Evolutionary conservation across 2,888 invertebrate species (phyloP).

Genomic region (Catonia carolina): DNA sequence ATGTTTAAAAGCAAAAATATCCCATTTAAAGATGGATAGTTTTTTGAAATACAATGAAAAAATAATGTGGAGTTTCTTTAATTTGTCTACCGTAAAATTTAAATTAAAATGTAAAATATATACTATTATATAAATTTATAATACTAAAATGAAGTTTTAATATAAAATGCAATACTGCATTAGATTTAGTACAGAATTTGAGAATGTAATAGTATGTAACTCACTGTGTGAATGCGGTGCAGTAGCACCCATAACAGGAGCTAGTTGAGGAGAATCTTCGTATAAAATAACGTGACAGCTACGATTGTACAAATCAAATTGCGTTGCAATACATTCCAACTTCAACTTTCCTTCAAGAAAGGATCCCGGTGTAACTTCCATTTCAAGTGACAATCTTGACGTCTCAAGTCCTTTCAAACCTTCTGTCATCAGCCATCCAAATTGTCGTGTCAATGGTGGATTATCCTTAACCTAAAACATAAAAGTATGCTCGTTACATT

Average conservation of each 20-base stretch:
- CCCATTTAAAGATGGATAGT: too few species aligned
- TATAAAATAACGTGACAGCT: slow-evolving; percentile 34
- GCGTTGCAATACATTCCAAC: slow-evolving; percentile 37
- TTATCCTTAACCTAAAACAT: background rate
- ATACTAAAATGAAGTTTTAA: too few species aligned
- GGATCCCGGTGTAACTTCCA: slow-evolving; percentile 32
- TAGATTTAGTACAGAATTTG: too few species aligned
- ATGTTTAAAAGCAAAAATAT: too few species aligned
- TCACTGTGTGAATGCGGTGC: slow-evolving; percentile 41
- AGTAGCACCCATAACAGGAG: slow-evolving; percentile 41
- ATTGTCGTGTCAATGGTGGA: background rate
- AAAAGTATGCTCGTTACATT: too few species aligned
- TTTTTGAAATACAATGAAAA: too few species aligned
- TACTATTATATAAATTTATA: too few species aligned
- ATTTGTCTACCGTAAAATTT: too few species aligned
- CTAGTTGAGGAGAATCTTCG: slow-evolving; percentile 38
- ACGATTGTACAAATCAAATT: slow-evolving; percentile 36
- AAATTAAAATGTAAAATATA: too few species aligned
- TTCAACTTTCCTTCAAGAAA: slow-evolving; percentile 35
- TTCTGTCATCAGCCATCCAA: background rate
- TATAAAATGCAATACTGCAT: too few species aligned
- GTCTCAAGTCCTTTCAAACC: slow-evolving; percentile 28
- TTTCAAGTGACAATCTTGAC: slow-evolving; percentile 26
- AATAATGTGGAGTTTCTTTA: too few species aligned
- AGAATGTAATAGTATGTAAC: background rate